Evolutionary conservation across 2,797 vertebrate species (phyloP), one percentile per base, ranked within the genome.

Genomic region (Vireo griseus): DNA sequence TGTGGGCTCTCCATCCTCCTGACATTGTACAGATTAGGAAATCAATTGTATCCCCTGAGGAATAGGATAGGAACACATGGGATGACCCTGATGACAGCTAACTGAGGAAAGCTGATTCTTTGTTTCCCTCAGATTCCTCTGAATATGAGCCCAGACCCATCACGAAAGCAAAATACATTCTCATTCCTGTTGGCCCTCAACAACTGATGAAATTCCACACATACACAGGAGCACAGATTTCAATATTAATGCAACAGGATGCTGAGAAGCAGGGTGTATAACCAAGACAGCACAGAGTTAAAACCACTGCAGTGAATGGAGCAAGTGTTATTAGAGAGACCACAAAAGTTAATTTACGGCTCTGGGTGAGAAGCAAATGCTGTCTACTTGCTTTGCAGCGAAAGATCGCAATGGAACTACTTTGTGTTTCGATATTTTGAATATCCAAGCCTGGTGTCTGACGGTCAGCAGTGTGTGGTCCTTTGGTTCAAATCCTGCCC

Each of bases 311-410:
- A 77, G 44, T 35, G 51, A 63, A 22, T 3, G 15, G n/a, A 63
- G 12, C 37, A 76, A 45, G 20, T 19, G 11, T 31, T 29, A 69
- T 19, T 76, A 5, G 1, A 44, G 57, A 63, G 57, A 65, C 29
- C 15, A 39, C 29, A 35, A 13, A 65, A 58, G 25, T 35, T 31
- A 65, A 65, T 65, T 51, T 51, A 35, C 2, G 6, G 39, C 25
- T 76, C 42, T 28, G 47, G 33, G 29, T 0, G 0, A 40, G 50
- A 74, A 45, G 40, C 0, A 0, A 39, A 29, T 22, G 42, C 25
- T 9, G 0, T 17, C 65, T 33, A 22, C 35, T 59, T 48, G 47
- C 28, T 76, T 26, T 59, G 52, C 17, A 71, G 57, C 1, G 1
- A 17, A 66, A 72, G 33, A 72, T 44, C 39, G 54, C 35, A 48